These are phyloP conservation scores for Drosophila leonis DNA, from an alignment of 2,888 invertebrate species.

Conservation along the genomic window DNA sequence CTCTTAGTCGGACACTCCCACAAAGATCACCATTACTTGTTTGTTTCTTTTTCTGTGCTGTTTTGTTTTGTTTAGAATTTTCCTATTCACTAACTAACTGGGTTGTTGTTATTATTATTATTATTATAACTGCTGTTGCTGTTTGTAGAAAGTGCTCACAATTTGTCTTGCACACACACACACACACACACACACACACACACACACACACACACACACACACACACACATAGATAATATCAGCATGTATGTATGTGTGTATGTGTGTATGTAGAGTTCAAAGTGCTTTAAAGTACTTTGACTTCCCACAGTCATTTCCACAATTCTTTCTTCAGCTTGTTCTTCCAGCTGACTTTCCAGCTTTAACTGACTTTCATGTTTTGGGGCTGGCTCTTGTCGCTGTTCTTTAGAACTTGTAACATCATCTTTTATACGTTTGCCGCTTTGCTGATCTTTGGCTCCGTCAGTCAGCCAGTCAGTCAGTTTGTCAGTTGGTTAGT, in stretches of 20 bases:
- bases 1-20: background rate
- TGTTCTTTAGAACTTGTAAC: conserved; percentile 65
- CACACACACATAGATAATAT: conserved; percentile 16
- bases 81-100: conserved; percentile 67
- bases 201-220: conserved; percentile 6
- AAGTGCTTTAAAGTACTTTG: conserved; percentile 79
- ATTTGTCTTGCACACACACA: conserved; percentile 50
- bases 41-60: conserved; percentile 17
- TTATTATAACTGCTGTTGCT: conserved; percentile 36
- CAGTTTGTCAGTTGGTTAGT: conserved; percentile 25
- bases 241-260: conserved; percentile 6
- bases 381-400: conserved; percentile 29
- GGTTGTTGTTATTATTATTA: conserved; percentile 54
- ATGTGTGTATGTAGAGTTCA: conserved; percentile 56
- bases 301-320: conserved; percentile 73
- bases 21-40: background rate
- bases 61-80: conserved; percentile 61
- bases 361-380: conserved; percentile 49
- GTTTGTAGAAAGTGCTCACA: conserved; percentile 66
- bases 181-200: conserved; percentile 14
- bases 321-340: conserved; percentile 9
- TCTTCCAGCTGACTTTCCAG: conserved; percentile 32
- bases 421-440: conserved; percentile 65
- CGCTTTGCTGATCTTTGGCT: conserved; percentile 58
- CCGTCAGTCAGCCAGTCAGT: conserved; percentile 20